Evolutionary conservation across 2,797 vertebrate species (phyloP).

Genomic region (Eulemur mongoz): DNA sequence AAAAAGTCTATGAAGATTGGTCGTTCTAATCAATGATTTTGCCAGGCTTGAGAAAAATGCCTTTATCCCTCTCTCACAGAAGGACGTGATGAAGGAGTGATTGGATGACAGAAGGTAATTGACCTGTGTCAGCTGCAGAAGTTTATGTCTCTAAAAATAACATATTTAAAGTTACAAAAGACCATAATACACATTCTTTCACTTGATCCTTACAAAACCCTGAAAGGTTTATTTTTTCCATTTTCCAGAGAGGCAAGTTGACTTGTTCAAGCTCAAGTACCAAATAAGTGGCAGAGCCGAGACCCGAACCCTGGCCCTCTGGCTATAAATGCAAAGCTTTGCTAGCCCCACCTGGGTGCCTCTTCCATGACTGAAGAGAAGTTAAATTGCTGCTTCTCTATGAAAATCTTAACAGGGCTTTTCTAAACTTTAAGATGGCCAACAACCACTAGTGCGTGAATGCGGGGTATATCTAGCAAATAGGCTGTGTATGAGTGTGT

Average conservation of each 20-base stretch:
- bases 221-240: background rate
- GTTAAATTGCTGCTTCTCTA: background rate
- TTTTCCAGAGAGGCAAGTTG: background rate
- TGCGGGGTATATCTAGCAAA: background rate
- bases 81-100: background rate
- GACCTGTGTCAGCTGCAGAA: background rate
- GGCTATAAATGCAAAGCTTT: background rate
- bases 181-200: background rate
- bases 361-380: background rate
- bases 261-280: background rate
- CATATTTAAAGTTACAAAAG: constrained; percentile 4
- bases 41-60: background rate
- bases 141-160: background rate
- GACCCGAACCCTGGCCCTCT: background rate
- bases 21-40: background rate
- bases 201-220: background rate
- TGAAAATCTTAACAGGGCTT: background rate
- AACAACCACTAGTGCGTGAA: background rate
- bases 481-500: background rate
- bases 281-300: background rate
- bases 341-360: background rate
- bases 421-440: background rate
- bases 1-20: background rate
- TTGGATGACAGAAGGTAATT: background rate
- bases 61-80: background rate